Percentiles rank a stretch among this genome's conserved stretches.
phyloP scores from a whole-genome alignment of 2,888 invertebrate species.

The Ceraclea dissimilis region DNA sequence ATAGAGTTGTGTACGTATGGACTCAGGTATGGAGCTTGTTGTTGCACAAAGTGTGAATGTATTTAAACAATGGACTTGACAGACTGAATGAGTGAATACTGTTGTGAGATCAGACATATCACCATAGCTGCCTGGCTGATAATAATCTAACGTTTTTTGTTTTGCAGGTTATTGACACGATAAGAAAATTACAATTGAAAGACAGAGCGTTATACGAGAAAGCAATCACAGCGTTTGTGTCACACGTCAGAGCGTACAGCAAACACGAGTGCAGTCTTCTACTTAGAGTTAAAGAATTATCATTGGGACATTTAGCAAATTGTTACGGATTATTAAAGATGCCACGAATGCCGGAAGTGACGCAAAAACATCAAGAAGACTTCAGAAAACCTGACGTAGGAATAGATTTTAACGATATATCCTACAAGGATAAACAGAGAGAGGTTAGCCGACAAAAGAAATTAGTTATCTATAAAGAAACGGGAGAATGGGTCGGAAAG shows the following conservation, averaged over 20 bases:
- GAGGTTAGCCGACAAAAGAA: constrained; percentile 68
- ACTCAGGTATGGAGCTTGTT: too few relatives aligned
- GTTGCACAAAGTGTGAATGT: too few relatives aligned
- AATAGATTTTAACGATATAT: constrained; percentile 66
- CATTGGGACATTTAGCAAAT: constrained; percentile 74
- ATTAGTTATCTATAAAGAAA: constrained; percentile 59
- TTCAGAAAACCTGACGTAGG: constrained; percentile 47
- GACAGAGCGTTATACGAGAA: constrained; percentile 81
- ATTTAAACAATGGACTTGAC: too few relatives aligned
- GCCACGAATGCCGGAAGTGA: constrained; percentile 94
- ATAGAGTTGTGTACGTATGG: too few relatives aligned
- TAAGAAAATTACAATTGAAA: constrained; percentile 56
- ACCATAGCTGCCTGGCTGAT: too few relatives aligned
- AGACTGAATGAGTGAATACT: too few relatives aligned
- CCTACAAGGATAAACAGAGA: constrained; percentile 71
- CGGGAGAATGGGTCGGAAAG: constrained; percentile 67
- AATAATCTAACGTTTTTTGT: too few relatives aligned
- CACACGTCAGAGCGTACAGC: constrained; percentile 85
- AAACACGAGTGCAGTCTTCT: constrained; percentile 94
- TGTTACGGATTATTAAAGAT: constrained; percentile 85
- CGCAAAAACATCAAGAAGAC: constrained; percentile 49
- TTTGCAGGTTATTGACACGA: constrained; percentile 44
- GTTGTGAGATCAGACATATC: too few relatives aligned
- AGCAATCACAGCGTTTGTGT: constrained; percentile 88
- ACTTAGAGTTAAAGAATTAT: constrained; percentile 79